Evolutionary conservation across 2,888 invertebrate genomes (phyloP).

Genomic region (Cantharis rufa): DNA sequence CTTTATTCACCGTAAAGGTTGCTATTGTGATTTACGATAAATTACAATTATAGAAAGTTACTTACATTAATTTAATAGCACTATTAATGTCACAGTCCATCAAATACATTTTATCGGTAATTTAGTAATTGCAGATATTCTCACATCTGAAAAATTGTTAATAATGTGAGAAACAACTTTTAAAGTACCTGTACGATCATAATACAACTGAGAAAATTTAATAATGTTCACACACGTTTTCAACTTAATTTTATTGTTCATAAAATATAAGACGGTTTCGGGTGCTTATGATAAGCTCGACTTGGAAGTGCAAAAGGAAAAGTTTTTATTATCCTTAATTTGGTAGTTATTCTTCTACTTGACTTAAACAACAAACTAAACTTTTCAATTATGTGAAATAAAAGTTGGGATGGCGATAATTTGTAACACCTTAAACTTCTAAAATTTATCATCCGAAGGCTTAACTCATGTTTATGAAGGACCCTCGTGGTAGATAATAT

Average conservation of each 20-base stretch:
- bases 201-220: neutral
- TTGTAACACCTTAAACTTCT: neutral
- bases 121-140: conserved; percentile 21
- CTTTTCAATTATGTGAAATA: neutral
- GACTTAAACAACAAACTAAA: neutral
- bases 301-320: neutral
- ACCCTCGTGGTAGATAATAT: neutral
- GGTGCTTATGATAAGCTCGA: neutral
- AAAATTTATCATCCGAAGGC: neutral
- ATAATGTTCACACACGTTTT: neutral
- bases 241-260: neutral
- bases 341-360: neutral
- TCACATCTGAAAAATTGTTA: conserved; percentile 26
- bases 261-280: neutral
- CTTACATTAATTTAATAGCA: conserved; percentile 5
- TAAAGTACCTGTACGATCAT: neutral
- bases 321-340: neutral
- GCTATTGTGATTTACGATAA: neutral
- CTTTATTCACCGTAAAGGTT: neutral
- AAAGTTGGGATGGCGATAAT: neutral
- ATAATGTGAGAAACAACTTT: conserved; percentile 32
- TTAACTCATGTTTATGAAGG: neutral
- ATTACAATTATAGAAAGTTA: neutral
- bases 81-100: conserved; percentile 12
- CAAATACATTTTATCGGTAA: conserved; percentile 17